Evolutionary conservation across 2,888 invertebrate genomes (phyloP).

Genomic region (Furcula furcula): DNA sequence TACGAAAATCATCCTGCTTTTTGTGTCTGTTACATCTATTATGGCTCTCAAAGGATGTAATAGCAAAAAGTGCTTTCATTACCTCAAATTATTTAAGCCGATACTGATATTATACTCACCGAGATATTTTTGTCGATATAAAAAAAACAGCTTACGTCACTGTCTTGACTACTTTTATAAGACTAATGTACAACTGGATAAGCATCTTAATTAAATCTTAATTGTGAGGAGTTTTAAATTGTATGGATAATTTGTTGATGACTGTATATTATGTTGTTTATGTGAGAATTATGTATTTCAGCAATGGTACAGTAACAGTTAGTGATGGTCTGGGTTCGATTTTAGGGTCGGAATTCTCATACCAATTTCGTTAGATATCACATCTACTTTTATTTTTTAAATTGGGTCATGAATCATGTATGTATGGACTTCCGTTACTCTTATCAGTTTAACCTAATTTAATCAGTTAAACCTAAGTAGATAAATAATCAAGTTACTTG

Average conservation of each 20-base stretch:
- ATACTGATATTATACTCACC: constrained; percentile 63
- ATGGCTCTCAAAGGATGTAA: constrained; percentile 29
- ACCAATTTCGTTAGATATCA: too few species aligned
- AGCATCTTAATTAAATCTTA: too few species aligned
- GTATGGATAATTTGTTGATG: too few species aligned
- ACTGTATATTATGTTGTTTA: too few species aligned
- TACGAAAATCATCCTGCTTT: constrained; percentile 21
- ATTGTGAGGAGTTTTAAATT: too few species aligned
- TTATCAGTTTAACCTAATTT: neutral
- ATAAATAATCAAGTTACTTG: constrained; percentile 13
- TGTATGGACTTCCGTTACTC: too few species aligned
- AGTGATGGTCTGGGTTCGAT: too few species aligned
- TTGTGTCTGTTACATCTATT: constrained; percentile 34
- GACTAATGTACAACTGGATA: constrained; percentile 24
- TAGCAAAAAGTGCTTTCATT: constrained; percentile 52
- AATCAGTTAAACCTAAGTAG: constrained; percentile 10
- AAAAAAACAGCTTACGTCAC: constrained; percentile 66
- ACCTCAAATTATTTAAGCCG: constrained; percentile 58
- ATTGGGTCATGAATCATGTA: too few species aligned
- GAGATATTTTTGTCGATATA: constrained; percentile 57
- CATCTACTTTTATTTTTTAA: too few species aligned
- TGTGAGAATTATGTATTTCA: too few species aligned
- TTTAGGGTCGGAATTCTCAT: too few species aligned
- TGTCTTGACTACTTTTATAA: constrained; percentile 34
- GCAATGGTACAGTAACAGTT: too few species aligned